Conservation (phyloP, 2,113 vertebrate genomes). For the Ameiurus melas region DNA sequence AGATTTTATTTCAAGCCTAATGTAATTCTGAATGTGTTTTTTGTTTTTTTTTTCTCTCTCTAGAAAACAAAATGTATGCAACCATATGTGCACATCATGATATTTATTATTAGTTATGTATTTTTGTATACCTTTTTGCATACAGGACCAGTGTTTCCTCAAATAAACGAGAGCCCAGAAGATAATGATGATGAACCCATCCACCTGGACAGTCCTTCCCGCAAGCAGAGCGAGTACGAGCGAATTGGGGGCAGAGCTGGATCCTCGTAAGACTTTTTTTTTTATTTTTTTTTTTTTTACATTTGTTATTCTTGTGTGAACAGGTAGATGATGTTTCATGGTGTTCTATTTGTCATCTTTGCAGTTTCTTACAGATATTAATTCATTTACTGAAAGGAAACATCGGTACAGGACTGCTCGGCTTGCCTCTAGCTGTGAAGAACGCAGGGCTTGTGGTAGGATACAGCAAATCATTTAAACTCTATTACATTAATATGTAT, state of each 20-base stretch:
- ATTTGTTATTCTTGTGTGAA: not conserved
- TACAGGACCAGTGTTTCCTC: slow-evolving; percentile 59
- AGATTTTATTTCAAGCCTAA: not conserved
- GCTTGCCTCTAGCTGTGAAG: slow-evolving; percentile 91
- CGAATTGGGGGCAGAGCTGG: slow-evolving; percentile 68
- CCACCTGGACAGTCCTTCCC: slow-evolving; percentile 57
- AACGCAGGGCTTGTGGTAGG: slow-evolving; percentile 95
- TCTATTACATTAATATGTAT: slow-evolving; percentile 6
- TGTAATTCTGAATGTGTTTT: not conserved
- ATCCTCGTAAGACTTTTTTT: slow-evolving; percentile 67
- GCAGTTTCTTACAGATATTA: slow-evolving; percentile 88
- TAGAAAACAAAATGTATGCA: not conserved
- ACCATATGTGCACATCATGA: not conserved
- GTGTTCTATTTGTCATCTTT: not conserved
- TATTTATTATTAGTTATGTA: not conserved
- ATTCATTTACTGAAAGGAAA: slow-evolving; percentile 96
- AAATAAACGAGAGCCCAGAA: slow-evolving; percentile 60
- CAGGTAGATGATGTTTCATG: not conserved
- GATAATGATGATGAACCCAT: slow-evolving; percentile 66
- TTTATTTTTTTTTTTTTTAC: too few relatives aligned
- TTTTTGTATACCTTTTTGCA: slow-evolving; percentile 4
- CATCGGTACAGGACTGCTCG: slow-evolving; percentile 90
- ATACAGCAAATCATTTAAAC: not conserved
- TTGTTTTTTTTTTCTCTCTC: too few relatives aligned
- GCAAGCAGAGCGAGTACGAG: slow-evolving; percentile 69